Conservation (phyloP, 1,140 invertebrate species). For the Drosophila ogumai region DNA sequence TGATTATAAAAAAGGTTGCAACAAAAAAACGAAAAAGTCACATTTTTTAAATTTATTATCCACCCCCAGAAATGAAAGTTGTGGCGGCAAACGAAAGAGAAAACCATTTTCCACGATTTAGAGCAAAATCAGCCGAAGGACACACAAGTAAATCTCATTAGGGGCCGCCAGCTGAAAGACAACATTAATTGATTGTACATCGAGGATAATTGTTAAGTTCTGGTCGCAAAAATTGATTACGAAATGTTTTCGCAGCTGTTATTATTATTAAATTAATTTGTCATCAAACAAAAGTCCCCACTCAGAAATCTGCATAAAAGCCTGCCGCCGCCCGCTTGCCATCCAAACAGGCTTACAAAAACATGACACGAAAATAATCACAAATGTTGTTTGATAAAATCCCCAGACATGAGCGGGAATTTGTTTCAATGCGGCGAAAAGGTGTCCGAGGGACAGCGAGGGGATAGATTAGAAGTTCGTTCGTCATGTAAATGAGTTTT, state of each 20-base stretch:
- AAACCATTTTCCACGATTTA: conserved; percentile 23
- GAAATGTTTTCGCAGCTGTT: conserved; percentile 81
- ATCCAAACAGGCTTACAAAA: conserved; percentile 41
- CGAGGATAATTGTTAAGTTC: conserved; percentile 46
- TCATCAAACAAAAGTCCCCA: conserved; percentile 72
- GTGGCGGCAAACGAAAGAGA: conserved; percentile 36
- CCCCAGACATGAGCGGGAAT: conserved; percentile 37
- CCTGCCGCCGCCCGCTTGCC: conserved; percentile 13
- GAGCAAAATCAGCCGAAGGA: conserved; percentile 16
- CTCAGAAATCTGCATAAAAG: conserved; percentile 75
- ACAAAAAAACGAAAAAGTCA: neutral
- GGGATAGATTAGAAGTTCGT: conserved; percentile 47
- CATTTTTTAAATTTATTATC: conserved; percentile 32
- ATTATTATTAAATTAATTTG: conserved; percentile 83
- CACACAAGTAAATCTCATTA: conserved; percentile 46
- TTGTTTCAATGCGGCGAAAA: conserved; percentile 29
- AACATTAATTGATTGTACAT: conserved; percentile 71
- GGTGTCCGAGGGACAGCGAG: neutral
- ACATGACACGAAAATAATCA: conserved; percentile 78
- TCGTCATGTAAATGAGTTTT: conserved; percentile 74
- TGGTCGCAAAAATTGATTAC: conserved; percentile 64
- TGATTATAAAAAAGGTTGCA: conserved; percentile 33
- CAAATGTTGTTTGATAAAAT: conserved; percentile 74
- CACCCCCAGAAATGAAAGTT: conserved; percentile 26
- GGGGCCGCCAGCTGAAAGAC: conserved; percentile 22